Evolutionary conservation across 1,140 invertebrate species (phyloP).

Genomic region (Catajapyx aquilonaris): DNA sequence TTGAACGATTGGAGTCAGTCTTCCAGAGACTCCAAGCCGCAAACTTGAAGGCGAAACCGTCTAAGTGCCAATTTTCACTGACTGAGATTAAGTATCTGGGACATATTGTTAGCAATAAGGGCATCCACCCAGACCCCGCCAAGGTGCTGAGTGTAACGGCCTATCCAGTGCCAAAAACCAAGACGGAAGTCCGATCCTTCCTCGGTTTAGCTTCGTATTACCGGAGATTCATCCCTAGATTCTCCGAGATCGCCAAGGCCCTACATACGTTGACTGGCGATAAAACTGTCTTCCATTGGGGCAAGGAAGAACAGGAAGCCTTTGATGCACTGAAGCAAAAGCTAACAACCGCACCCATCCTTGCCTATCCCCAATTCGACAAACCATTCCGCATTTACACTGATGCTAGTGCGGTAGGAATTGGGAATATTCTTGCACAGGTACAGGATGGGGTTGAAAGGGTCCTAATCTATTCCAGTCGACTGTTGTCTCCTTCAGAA

Average conservation of each 20-base stretch:
- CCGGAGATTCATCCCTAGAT: too few species aligned
- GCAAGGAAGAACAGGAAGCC: constrained; percentile 4
- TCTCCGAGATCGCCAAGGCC: constrained; percentile 2
- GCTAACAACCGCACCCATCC: neutral
- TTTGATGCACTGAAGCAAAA: neutral
- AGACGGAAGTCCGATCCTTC: constrained; percentile 3
- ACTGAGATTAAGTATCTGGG: neutral
- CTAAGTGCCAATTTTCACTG: constrained; percentile 4
- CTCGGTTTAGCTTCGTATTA: constrained; percentile 5
- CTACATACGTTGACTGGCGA: constrained; percentile 5
- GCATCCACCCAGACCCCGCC: neutral
- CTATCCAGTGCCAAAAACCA: neutral
- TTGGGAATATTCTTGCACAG: too few species aligned
- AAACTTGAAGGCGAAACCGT: too few species aligned
- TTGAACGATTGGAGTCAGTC: neutral
- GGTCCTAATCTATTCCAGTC: too few species aligned
- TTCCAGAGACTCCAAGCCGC: neutral
- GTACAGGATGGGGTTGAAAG: too few species aligned
- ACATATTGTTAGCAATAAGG: neutral
- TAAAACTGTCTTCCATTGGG: constrained; percentile 5
- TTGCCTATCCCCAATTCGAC: neutral
- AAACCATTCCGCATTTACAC: too few species aligned
- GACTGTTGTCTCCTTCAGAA: too few species aligned
- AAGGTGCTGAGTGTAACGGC: constrained; percentile 1
- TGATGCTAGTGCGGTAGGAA: too few species aligned